A percentile compares a stretch with the other conserved stretches of the same genome.
phyloP scores from a whole-genome alignment of 2,113 vertebrate genomes.

The Psittacula cyanocephala region DNA sequence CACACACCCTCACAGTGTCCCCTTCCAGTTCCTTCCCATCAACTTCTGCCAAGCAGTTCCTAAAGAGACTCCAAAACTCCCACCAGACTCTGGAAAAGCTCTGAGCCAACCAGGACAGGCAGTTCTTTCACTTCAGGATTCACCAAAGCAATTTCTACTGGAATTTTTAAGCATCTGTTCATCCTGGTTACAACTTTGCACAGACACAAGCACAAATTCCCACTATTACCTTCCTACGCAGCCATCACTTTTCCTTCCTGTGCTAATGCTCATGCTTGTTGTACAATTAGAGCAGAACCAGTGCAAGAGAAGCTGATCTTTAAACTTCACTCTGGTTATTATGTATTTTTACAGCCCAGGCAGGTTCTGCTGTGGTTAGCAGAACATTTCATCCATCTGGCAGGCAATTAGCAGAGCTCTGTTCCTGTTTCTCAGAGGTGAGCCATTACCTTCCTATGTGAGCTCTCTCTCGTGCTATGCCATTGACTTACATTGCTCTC shows the following conservation, averaged over 20 bases:
- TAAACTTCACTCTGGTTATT: neutral
- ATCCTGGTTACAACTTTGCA: neutral
- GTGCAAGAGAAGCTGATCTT: neutral
- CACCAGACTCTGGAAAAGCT: neutral
- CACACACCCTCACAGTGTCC: neutral
- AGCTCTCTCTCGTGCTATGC: neutral
- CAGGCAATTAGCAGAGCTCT: slow-evolving; percentile 7
- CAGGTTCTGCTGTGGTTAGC: neutral
- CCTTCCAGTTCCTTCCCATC: neutral
- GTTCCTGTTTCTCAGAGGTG: neutral
- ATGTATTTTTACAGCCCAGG: neutral
- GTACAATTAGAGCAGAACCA: neutral
- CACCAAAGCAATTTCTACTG: neutral
- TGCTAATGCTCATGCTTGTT: neutral
- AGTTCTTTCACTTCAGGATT: neutral
- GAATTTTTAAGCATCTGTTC: neutral
- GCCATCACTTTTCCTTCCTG: neutral
- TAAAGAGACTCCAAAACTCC: neutral
- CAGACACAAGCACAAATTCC: neutral
- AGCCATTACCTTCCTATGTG: neutral
- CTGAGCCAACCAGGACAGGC: neutral
- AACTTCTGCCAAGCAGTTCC: neutral
- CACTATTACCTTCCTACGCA: neutral
- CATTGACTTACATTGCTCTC: neutral
- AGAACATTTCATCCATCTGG: slow-evolving; percentile 14